A percentile compares a stretch with the other conserved stretches of the same genome.
phyloP scores from a whole-genome alignment of 2,113 vertebrate genomes.

The Tauraco erythrolophus region DNA sequence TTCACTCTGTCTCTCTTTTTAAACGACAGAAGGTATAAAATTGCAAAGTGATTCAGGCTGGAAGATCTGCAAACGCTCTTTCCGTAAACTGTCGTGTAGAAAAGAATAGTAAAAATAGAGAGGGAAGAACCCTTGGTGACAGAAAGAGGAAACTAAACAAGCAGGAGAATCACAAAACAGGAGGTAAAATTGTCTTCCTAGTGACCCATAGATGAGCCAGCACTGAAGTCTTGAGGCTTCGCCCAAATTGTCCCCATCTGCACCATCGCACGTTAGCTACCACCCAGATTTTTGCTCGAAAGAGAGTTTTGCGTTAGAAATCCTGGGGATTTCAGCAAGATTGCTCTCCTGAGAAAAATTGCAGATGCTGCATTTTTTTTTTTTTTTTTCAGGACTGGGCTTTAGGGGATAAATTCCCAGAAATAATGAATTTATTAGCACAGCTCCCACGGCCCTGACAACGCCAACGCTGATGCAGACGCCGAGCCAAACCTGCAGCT shows the following conservation, averaged over 20 bases:
- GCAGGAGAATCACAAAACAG: neutral
- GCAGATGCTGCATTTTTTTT: neutral
- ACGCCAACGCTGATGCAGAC: neutral
- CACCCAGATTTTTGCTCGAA: neutral
- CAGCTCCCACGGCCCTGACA: neutral
- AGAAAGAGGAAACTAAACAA: neutral
- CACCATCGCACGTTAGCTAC: neutral
- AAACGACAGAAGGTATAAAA: neutral
- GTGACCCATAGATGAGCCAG: rapidly evolving
- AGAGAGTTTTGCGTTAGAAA: neutral
- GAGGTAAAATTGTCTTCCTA: neutral
- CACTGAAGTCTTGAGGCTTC: neutral
- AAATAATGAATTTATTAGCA: neutral
- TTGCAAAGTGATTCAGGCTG: neutral
- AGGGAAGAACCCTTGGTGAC: neutral
- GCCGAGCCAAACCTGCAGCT: neutral
- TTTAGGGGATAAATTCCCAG: neutral
- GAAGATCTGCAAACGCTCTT: neutral
- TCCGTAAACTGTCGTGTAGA: neutral
- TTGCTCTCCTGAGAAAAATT: neutral
- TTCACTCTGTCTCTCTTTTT: neutral
- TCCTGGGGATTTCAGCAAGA: neutral
- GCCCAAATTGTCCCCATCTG: too few relatives aligned
- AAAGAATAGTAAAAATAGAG: neutral
- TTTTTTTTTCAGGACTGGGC: neutral